phyloP scores from a whole-genome alignment of 1,140 invertebrate genomes.

The Matsumurasca onukii region DNA sequence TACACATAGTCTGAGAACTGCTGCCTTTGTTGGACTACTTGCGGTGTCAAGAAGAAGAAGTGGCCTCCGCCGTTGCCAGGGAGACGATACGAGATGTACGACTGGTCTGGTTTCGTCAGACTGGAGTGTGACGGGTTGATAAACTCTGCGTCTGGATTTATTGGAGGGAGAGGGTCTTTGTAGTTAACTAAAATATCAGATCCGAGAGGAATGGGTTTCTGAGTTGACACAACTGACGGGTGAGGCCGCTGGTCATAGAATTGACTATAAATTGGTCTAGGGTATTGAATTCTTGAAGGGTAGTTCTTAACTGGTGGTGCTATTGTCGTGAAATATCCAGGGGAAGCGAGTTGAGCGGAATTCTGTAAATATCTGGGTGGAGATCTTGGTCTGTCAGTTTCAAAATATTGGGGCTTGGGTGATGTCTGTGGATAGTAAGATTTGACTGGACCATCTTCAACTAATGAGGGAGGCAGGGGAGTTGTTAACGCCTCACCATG shows the following conservation, averaged over 20 bases:
- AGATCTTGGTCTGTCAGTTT: conserved; percentile 11
- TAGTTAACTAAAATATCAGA: conserved; percentile 56
- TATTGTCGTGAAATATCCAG: neutral
- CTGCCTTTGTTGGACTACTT: conserved; percentile 47
- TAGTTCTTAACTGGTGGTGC: conserved; percentile 1
- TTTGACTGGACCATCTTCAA: conserved; percentile 50
- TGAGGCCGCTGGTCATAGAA: conserved; percentile 12
- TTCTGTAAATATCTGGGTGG: neutral
- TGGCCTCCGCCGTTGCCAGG: conserved; percentile 67
- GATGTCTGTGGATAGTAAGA: conserved; percentile 21
- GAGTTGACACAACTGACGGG: conserved; percentile 3
- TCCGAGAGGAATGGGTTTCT: conserved; percentile 46
- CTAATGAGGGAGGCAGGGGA: conserved; percentile 53
- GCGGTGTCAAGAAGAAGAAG: conserved; percentile 75
- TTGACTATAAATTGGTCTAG: conserved; percentile 5
- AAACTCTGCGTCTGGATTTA: conserved; percentile 57
- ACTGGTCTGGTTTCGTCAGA: conserved; percentile 50
- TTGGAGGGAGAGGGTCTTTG: conserved; percentile 50
- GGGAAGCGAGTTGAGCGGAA: neutral
- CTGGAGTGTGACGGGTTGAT: conserved; percentile 45
- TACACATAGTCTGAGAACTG: conserved; percentile 7
- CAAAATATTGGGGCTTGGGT: neutral
- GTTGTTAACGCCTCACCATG: conserved; percentile 51
- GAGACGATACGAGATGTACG: conserved; percentile 54
- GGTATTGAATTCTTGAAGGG: neutral